phyloP scores from a whole-genome alignment of 2,113 vertebrate species.

The Pagrus major region DNA sequence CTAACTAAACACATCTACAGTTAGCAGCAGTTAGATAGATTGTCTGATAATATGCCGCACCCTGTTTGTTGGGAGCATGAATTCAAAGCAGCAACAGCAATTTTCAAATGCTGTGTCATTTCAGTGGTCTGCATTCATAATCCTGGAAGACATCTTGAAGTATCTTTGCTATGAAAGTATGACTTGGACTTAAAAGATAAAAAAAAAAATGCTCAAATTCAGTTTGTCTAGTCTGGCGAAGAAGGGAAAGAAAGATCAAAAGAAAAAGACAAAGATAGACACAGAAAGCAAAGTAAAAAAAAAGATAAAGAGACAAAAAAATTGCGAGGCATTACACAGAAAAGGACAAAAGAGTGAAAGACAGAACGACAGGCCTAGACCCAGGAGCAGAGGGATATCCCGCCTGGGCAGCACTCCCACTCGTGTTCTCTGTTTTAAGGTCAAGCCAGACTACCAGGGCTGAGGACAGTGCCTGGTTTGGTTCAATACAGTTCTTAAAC shows the following conservation, averaged over 20 bases:
- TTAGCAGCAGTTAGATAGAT: too few species aligned
- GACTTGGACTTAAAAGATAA: background rate
- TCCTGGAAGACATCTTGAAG: background rate
- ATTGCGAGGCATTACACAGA: constrained; percentile 24
- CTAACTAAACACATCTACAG: too few species aligned
- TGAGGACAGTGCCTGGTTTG: constrained; percentile 42
- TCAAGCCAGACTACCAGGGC: constrained; percentile 56
- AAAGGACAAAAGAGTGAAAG: constrained; percentile 45
- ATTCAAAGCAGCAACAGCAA: too few species aligned
- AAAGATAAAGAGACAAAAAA: constrained; percentile 16
- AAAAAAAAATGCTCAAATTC: background rate
- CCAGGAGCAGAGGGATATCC: constrained; percentile 51
- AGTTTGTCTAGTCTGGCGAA: background rate
- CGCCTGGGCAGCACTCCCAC: constrained; percentile 55
- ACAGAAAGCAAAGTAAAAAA: too few species aligned
- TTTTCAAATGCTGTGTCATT: background rate
- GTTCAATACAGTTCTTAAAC: constrained; percentile 50
- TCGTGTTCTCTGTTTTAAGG: constrained; percentile 39
- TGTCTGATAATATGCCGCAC: too few species aligned
- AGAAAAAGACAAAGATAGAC: background rate
- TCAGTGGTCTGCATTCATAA: background rate
- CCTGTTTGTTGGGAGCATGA: too few species aligned
- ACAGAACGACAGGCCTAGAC: constrained; percentile 40
- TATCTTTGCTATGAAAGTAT: background rate
- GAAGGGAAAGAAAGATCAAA: background rate